Evolutionary conservation across 2,113 vertebrate genomes (phyloP).

Genomic region (Phaethornis superciliosus): DNA sequence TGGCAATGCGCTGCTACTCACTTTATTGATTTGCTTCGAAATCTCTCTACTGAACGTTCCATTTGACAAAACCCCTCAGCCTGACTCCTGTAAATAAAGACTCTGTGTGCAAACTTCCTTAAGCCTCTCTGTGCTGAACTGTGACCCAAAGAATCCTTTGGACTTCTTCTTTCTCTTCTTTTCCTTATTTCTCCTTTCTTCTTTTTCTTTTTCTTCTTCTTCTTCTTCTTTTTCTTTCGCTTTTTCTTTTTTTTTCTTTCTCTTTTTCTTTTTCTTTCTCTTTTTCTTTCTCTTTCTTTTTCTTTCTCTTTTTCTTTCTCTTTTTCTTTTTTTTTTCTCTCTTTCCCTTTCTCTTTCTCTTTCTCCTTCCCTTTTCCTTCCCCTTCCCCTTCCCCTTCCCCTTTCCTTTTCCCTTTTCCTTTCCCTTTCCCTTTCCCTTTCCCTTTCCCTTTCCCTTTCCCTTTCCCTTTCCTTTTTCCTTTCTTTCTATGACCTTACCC

Average conservation of each 20-base stretch:
- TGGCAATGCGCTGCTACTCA: constrained; percentile 18
- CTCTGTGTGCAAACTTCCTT: constrained; percentile 13
- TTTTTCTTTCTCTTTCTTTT: accelerated
- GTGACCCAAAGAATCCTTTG: background rate
- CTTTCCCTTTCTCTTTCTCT: accelerated
- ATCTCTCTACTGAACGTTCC: background rate
- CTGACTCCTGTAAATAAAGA: constrained; percentile 22
- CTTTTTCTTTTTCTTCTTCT: too few relatives aligned
- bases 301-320: accelerated
- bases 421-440: accelerated
- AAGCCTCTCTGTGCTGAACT: background rate
- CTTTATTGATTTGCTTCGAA: constrained; percentile 38
- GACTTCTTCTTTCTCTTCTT: accelerated
- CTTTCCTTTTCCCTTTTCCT: accelerated
- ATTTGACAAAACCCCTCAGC: background rate
- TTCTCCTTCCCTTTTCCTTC: accelerated
- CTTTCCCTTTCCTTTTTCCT: accelerated
- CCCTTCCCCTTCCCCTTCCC: accelerated
- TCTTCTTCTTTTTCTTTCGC: too few relatives aligned
- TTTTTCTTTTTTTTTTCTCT: accelerated
- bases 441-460: too few relatives aligned
- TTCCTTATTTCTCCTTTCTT: too few relatives aligned
- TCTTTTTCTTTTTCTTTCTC: accelerated
- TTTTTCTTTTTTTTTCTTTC: accelerated
- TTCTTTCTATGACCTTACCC: background rate